phyloP scores from a whole-genome alignment of 2,797 vertebrate genomes.

The Cygnus olor region DNA sequence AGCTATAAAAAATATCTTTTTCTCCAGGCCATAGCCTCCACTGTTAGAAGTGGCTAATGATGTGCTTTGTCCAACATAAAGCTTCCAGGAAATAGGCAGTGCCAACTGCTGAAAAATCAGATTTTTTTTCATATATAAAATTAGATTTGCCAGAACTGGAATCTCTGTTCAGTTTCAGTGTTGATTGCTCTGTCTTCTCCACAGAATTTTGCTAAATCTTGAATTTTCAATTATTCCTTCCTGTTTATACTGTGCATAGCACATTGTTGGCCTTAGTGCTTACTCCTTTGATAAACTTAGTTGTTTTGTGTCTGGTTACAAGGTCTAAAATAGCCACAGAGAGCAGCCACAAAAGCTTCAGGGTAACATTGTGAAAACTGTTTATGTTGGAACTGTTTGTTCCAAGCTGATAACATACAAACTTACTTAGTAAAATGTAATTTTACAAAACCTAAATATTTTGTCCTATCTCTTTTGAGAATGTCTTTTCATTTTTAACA shows the following conservation, averaged over 20 bases:
- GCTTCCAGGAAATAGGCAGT: neutral
- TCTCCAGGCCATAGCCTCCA: neutral
- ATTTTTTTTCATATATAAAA: neutral
- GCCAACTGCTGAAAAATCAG: neutral
- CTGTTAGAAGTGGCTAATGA: neutral
- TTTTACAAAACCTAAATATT: neutral
- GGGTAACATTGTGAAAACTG: neutral
- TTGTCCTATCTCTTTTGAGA: neutral
- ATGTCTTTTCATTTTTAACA: neutral
- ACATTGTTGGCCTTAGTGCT: neutral
- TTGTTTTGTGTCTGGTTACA: neutral
- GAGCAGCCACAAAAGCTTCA: neutral
- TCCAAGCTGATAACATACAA: neutral
- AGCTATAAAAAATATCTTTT: neutral
- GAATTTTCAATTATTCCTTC: neutral
- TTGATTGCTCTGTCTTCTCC: neutral
- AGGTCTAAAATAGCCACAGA: neutral
- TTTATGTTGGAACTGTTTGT: neutral
- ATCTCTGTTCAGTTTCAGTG: neutral
- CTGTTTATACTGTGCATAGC: neutral
- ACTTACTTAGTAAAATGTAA: neutral
- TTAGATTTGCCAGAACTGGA: neutral
- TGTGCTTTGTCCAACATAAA: neutral
- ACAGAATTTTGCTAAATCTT: neutral
- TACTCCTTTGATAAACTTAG: neutral